These are phyloP conservation scores for Ophraella communa DNA, from an alignment of 2,888 invertebrate species.

Conservation along the genomic window DNA sequence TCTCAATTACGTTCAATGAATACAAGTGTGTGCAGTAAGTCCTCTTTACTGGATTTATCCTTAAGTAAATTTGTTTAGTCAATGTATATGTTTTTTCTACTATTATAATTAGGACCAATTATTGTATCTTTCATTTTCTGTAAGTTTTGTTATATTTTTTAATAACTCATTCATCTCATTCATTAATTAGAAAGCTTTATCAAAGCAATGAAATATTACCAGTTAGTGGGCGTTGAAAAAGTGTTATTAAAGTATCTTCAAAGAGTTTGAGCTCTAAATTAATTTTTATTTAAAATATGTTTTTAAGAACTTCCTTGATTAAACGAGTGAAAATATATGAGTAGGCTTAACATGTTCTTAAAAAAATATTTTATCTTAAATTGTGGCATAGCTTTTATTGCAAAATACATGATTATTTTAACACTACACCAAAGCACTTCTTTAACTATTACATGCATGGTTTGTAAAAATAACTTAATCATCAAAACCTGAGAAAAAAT, in stretches of 20 bases:
- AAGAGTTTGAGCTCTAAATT: background rate
- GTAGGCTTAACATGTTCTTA: too few species aligned
- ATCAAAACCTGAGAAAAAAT: too few species aligned
- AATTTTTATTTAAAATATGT: too few species aligned
- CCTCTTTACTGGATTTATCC: background rate
- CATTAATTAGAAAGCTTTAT: slow-evolving; percentile 1
- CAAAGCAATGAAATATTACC: slow-evolving; percentile 6
- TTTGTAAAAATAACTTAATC: too few species aligned
- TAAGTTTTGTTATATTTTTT: background rate
- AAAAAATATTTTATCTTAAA: too few species aligned
- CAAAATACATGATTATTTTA: too few species aligned
- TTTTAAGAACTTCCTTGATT: too few species aligned
- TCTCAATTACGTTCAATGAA: background rate
- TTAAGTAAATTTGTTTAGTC: background rate
- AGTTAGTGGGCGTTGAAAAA: background rate
- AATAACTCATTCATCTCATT: background rate
- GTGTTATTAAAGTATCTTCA: background rate
- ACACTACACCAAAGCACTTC: too few species aligned
- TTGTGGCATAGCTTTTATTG: too few species aligned
- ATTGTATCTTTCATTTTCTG: background rate
- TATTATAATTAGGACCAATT: background rate
- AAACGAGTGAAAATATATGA: too few species aligned
- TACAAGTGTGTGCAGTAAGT: background rate
- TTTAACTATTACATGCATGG: too few species aligned
- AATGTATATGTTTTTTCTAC: background rate